These are phyloP conservation scores for Acrocyrtus sp. DNA, from an alignment of 2,888 invertebrate species.

Conservation along the genomic window DNA sequence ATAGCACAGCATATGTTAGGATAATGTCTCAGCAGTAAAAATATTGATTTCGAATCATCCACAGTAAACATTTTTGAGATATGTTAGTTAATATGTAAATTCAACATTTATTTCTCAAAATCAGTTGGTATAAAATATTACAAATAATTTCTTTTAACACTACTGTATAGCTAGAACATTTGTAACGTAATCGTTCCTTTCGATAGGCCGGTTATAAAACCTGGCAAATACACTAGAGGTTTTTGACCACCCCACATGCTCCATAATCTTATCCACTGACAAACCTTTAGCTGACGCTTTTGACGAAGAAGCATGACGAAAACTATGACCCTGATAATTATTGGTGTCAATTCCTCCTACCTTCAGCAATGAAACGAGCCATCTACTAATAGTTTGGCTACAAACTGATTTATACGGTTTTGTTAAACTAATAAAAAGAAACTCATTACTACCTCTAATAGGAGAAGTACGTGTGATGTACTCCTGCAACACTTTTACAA, in stretches of 20 bases:
- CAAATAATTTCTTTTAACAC: too few relatives aligned
- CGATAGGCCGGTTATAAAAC: conserved; percentile 29
- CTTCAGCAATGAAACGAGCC: conserved; percentile 10
- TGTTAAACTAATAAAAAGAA: conserved; percentile 21
- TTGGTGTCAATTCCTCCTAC: conserved; percentile 16
- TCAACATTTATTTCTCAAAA: too few relatives aligned
- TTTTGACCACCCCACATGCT: conserved; percentile 13
- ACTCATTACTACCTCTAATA: neutral
- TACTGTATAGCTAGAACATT: too few relatives aligned
- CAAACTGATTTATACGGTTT: conserved; percentile 4
- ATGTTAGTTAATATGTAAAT: too few relatives aligned
- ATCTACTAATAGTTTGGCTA: conserved; percentile 9
- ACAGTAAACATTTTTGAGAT: too few relatives aligned
- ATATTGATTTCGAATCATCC: too few relatives aligned
- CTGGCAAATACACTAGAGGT: conserved; percentile 22
- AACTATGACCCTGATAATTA: conserved; percentile 21
- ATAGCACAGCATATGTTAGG: too few relatives aligned
- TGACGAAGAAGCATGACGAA: conserved; percentile 19
- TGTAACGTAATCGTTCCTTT: too few relatives aligned
- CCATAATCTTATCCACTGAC: conserved; percentile 11
- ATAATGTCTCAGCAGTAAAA: too few relatives aligned
- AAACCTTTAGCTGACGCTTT: conserved; percentile 10
- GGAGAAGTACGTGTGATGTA: conserved; percentile 16
- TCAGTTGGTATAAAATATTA: too few relatives aligned
- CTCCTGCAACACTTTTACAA: neutral